phyloP scores from a whole-genome alignment of 37 sponge, comb jelly and placozoan species.

The Axinella damicornis region DNA sequence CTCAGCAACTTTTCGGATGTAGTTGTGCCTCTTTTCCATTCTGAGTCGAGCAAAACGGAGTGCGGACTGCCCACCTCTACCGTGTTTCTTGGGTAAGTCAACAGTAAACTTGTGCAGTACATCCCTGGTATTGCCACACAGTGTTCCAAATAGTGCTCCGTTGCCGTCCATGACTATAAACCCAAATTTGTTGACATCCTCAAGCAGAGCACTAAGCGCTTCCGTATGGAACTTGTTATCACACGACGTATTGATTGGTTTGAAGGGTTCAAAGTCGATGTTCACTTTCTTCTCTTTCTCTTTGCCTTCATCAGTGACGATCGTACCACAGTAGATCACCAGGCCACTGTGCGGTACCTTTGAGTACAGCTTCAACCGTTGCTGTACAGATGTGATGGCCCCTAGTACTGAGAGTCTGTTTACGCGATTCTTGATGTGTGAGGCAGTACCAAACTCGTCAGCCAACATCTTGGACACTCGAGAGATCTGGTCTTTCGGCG shows the following conservation, averaged over 20 bases:
- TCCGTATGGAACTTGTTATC: constrained; percentile 99
- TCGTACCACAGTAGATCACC: constrained; percentile 99
- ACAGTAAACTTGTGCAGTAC: constrained; percentile 99
- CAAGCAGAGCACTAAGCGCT: constrained; percentile 93
- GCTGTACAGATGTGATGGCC: constrained; percentile 99
- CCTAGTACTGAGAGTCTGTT: constrained; percentile 98
- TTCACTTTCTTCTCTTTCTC: constrained; percentile 99
- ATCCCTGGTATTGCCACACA: constrained; percentile 97
- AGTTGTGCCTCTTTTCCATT: constrained; percentile 98
- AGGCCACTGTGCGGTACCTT: constrained; percentile 92
- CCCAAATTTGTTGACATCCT: constrained; percentile 99
- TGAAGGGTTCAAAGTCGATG: constrained; percentile 99
- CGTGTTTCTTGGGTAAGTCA: constrained; percentile 99
- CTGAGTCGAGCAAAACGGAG: constrained; percentile 97
- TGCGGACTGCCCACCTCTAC: constrained; percentile 98
- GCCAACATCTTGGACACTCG: constrained; percentile 97
- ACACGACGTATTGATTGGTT: constrained; percentile 99
- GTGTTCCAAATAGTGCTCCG: constrained; percentile 96
- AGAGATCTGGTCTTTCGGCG: constrained; percentile 99
- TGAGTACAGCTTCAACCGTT: constrained; percentile 95
- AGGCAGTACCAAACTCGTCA: constrained; percentile 98
- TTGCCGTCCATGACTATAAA: constrained; percentile 99
- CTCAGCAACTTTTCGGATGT: constrained; percentile 97
- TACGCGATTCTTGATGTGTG: constrained; percentile 98
- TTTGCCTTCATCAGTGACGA: constrained; percentile 98